A percentile compares a stretch with the other conserved stretches of the same genome.
Evolutionary conservation across 2,797 vertebrate genomes (phyloP).

Genomic region (Forpus xanthops): DNA sequence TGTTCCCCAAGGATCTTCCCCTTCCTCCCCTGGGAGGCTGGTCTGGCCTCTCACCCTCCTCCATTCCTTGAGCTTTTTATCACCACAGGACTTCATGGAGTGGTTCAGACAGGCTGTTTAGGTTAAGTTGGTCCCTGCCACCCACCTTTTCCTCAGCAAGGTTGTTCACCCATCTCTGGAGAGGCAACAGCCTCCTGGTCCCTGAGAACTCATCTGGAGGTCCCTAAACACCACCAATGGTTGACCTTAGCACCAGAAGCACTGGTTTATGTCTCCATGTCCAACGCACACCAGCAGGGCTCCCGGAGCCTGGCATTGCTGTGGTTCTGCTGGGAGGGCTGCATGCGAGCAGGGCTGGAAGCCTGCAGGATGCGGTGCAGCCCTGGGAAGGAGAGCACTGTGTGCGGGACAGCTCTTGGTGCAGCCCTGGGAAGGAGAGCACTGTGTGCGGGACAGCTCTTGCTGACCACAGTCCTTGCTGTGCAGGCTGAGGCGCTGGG

Average conservation of each 20-base stretch:
- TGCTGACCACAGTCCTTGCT: neutral
- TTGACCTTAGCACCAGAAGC: neutral
- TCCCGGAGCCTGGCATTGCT: neutral
- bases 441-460: rapidly evolving
- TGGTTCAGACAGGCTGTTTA: neutral
- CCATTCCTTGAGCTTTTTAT: neutral
- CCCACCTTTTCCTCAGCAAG: neutral
- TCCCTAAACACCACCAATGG: neutral
- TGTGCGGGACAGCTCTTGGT: neutral
- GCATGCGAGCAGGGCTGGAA: neutral
- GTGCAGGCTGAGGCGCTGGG: slow-evolving; percentile 82
- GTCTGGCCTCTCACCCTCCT: neutral
- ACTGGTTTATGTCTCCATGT: neutral
- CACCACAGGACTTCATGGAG: neutral
- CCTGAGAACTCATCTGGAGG: neutral
- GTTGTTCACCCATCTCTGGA: neutral
- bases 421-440: neutral
- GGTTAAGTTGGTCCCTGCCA: neutral
- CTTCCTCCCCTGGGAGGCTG: neutral
- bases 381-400: rapidly evolving
- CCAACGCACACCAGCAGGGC: neutral
- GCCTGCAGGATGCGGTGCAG: rapidly evolving
- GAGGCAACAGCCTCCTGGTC: neutral
- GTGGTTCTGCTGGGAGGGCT: rapidly evolving
- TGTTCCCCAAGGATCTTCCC: neutral